Percentiles rank a stretch among this genome's conserved stretches.
Evolutionary conservation across 2,888 invertebrate species (phyloP).

Genomic region (Drosophila kokeensis): DNA sequence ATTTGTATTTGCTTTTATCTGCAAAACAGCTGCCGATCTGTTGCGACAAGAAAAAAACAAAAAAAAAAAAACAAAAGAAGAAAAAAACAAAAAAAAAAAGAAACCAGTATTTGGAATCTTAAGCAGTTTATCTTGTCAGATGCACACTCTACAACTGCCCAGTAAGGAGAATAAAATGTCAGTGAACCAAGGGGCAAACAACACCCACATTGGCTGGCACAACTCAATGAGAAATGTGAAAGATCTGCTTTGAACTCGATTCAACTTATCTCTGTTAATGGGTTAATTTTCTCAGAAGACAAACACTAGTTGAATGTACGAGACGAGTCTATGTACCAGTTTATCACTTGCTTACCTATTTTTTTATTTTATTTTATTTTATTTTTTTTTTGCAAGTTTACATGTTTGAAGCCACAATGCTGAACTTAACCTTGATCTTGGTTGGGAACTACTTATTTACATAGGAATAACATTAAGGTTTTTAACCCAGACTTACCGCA

Average conservation of each 20-base stretch:
- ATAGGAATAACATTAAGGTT: constrained; percentile 11
- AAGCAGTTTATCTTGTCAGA: constrained; percentile 13
- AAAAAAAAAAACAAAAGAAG: neutral
- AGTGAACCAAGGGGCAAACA: constrained; percentile 44
- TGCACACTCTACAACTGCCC: neutral
- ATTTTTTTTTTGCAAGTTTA: constrained; percentile 6
- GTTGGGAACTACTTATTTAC: constrained; percentile 5
- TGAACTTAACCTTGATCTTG: constrained; percentile 54
- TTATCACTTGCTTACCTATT: constrained; percentile 15
- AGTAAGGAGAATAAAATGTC: constrained; percentile 43
- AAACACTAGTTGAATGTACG: constrained; percentile 25
- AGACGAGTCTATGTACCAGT: neutral
- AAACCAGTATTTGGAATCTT: constrained; percentile 39
- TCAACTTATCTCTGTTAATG: constrained; percentile 49
- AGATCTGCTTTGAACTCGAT: constrained; percentile 36
- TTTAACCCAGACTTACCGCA: constrained; percentile 36
- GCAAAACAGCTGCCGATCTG: constrained; percentile 46
- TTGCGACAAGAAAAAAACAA: neutral
- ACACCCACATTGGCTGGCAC: constrained; percentile 46
- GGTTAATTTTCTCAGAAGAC: constrained; percentile 47
- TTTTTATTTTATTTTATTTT: neutral
- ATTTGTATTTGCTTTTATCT: constrained; percentile 51
- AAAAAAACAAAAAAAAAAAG: neutral
- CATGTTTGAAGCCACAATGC: constrained; percentile 8
- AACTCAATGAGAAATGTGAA: neutral